Evolutionary conservation across 2,888 invertebrate species (phyloP), one percentile per base, ranked within the genome.

Genomic region (Lutraria lutraria): DNA sequence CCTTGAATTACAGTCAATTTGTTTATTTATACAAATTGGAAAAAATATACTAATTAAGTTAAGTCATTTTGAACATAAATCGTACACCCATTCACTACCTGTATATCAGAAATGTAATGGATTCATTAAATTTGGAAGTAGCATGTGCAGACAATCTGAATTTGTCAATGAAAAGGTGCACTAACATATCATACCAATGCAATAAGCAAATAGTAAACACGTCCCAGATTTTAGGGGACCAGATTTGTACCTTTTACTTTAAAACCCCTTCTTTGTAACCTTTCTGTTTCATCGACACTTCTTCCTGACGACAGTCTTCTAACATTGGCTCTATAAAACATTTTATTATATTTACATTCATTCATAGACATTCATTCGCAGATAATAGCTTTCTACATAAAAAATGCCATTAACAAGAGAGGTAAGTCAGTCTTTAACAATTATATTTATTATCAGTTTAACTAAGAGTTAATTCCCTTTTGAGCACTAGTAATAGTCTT

Each of bases 221-320:
- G 4, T 43, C 43, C 43, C 43, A 8, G 2, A 43, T 43, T 43
- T 43, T 43, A 43, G 43, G 43, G 2, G 43, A 43, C 2, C 43
- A 43, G 43, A 43, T 2, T 21, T 60, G 6, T 82, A 86, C 86
- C 86, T 82, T 34, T 68, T 0, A 87, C 76, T 82, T 82, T 82
- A 60, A 82, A 56, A 25, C 82, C 87, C 29, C 82, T 31, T 56
- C 82, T 81, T 31, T 82, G 68, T 4, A 52, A 12, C n/a, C 21
- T 52, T 10, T 82, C 85, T 25, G 80, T 76, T 43, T 82, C 87
- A 0, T 87, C 83, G 0, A 21, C 25, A 76, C 82, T 76, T 52
- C 56, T 25, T 31, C 29, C 56, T n/a, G 31, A 21, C 34, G 56
- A 52, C 53, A 76, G 52, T 43, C 68, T 34, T 21, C 53, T 52